Conservation (phyloP, 2,888 invertebrate genomes). For the Sympetrum striolatum region DNA sequence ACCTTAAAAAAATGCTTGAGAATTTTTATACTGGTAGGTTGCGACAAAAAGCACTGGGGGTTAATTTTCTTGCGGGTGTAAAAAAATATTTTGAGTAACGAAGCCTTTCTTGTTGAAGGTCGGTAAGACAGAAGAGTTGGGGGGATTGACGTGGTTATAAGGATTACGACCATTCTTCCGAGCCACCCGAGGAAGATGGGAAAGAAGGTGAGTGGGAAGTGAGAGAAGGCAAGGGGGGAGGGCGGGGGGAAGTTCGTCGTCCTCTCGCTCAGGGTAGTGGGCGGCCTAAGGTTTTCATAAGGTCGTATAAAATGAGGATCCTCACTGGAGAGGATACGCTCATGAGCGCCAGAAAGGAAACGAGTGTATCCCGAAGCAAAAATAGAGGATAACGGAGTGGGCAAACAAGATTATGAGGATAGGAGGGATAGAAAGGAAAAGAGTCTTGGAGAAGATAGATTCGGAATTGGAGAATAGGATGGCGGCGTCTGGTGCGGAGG, state of each 20-base stretch:
- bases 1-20: too few relatives aligned
- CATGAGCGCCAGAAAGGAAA: neutral
- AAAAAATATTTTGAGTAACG: too few relatives aligned
- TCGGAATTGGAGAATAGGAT: too few relatives aligned
- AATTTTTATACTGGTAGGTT: too few relatives aligned
- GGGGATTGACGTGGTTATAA: too few relatives aligned
- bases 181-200: neutral
- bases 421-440: neutral
- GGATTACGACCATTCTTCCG: too few relatives aligned
- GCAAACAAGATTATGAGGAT: neutral
- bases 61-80: too few relatives aligned
- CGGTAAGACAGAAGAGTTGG: too few relatives aligned
- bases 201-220: neutral
- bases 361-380: neutral
- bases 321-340: neutral
- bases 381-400: neutral
- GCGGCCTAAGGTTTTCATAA: neutral
- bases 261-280: neutral
- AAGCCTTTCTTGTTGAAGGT: too few relatives aligned
- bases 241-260: neutral
- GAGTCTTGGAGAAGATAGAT: neutral
- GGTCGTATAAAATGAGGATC: neutral
- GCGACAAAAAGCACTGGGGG: too few relatives aligned
- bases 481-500: too few relatives aligned
- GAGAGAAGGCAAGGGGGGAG: neutral